phyloP scores from a whole-genome alignment of 2,113 vertebrate species.

The Camelus dromedarius region DNA sequence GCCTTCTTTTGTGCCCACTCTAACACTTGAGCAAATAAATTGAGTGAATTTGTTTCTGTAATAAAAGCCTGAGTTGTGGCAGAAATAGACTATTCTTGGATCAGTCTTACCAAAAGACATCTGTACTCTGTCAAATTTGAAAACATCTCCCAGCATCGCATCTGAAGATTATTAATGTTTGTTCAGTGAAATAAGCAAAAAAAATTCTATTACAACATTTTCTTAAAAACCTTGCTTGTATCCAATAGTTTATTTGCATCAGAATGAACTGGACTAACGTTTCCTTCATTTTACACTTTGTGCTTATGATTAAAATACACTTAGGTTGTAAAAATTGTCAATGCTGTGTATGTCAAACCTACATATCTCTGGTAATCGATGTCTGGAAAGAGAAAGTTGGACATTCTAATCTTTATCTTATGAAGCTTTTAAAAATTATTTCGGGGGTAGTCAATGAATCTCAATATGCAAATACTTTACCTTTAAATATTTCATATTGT shows the following conservation, averaged over 20 bases:
- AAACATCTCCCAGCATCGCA: background rate
- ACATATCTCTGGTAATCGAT: background rate
- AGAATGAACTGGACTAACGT: background rate
- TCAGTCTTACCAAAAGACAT: background rate
- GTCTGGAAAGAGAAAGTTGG: background rate
- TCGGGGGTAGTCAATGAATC: background rate
- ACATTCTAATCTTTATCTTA: background rate
- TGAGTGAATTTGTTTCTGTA: background rate
- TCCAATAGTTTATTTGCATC: background rate
- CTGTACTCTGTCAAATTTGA: background rate
- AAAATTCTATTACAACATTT: background rate
- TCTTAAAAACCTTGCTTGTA: background rate
- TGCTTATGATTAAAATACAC: background rate
- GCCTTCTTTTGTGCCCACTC: background rate
- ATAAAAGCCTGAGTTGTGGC: background rate
- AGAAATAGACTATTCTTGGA: background rate
- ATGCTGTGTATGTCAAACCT: background rate
- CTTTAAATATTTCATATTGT: background rate
- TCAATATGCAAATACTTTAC: background rate
- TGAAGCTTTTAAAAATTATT: background rate
- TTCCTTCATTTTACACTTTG: background rate
- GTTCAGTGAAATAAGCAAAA: background rate
- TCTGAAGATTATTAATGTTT: background rate
- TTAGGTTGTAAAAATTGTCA: background rate
- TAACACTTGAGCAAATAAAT: background rate